Percentiles rank a stretch among this genome's conserved stretches.
These are phyloP conservation scores for Mercenaria mercenaria DNA, from an alignment of 1,140 invertebrate genomes.

Conservation along the genomic window DNA sequence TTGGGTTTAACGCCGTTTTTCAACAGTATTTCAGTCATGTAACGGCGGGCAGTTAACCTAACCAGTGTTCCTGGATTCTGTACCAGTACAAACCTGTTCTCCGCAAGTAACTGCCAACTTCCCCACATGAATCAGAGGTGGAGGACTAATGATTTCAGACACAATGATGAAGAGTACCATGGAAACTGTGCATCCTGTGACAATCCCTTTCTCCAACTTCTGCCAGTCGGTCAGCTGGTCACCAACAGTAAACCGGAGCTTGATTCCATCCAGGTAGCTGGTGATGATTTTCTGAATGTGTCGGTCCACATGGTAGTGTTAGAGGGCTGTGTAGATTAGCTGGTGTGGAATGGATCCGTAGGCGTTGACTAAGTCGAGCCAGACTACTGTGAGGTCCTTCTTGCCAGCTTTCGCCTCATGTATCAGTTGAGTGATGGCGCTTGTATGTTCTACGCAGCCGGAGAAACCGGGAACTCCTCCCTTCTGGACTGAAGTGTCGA, in stretches of 20 bases:
- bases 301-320: constrained; percentile 43
- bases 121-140: no score
- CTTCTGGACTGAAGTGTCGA: constrained; percentile 55
- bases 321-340: constrained; percentile 48
- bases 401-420: constrained; percentile 48
- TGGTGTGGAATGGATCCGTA: constrained; percentile 68
- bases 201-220: constrained; percentile 25
- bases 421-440: constrained; percentile 11
- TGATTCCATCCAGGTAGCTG: constrained; percentile 49
- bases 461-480: constrained; percentile 40
- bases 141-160: no score
- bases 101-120: no score
- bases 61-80: no score
- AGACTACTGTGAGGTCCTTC: constrained; percentile 63
- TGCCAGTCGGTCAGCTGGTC: constrained; percentile 11
- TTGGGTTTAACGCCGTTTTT: no score
- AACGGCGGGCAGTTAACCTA: no score
- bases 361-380: constrained; percentile 69
- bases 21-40: no score
- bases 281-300: constrained; percentile 53
- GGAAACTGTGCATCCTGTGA: constrained; percentile 50
- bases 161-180: constrained; percentile 48
- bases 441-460: constrained; percentile 45
- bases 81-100: no score
- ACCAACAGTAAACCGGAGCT: constrained; percentile 42